Base-by-base conservation (phyloP, 2,113 vertebrate genomes). In the Hippocampus abdominalis region DNA sequence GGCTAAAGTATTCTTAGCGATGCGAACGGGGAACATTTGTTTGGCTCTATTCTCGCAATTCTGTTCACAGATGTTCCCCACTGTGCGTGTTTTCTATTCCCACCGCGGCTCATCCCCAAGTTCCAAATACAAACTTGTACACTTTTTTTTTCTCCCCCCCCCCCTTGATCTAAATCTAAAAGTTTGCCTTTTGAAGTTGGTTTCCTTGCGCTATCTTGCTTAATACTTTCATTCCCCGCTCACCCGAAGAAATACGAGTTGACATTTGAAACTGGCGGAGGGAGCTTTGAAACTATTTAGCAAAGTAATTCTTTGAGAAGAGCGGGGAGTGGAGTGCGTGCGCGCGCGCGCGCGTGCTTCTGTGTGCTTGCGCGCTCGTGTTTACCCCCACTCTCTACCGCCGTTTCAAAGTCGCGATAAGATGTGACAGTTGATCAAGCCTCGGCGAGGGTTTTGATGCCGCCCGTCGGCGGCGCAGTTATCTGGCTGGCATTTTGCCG, bases 401-500 rank as follows among this genome's bases (percentile, higher is more conserved):
- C 62, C 12, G 39, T 64, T 64, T 64, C 62, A 64, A 64, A 64
- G 62, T n/a, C 21, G 12, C 62, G 62, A 64, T 64, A 64, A 64
- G 62, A 64, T 64, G 62, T 64, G 62, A 64, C 39, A 39, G 62
- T 64, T n/a, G 39, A 64, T 64, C 39, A 64, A 44, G 44, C 39
- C 39, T 64, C 4, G 39, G 62, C n/a, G 39, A 64, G 21, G 62
- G 39, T 44, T 64, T 64, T 64, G 62, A 64, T 64, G 62, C 39
- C 62, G 25, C 39, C 62, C 62, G 23, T 25, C 62, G 21, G 16
- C 16, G 36, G 61, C 36, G 61, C 74, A 61, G 86, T 91, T 92
- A 92, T 92, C 91, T 90, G 69, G 40, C 71, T 86, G 83, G 87
- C 90, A 90, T 90, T 92, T 89, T 83, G 76, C 78, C 72, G 76